phyloP scores from a whole-genome alignment of 2,113 vertebrate species.

The Tyrannus savana region DNA sequence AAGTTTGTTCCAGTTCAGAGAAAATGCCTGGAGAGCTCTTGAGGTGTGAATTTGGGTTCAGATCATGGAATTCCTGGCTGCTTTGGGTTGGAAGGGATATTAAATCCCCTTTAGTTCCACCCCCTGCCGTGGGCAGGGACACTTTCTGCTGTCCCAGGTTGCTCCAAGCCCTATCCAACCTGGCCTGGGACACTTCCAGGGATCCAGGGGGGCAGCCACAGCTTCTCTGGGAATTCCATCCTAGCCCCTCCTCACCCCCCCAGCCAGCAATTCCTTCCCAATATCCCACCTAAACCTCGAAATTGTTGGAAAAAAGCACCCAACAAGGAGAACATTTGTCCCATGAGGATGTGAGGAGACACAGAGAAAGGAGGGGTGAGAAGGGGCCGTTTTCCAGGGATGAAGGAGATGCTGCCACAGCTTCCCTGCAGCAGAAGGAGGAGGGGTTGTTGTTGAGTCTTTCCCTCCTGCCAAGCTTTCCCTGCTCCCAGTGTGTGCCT shows the following conservation, averaged over 20 bases:
- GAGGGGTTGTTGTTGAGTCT: fast-evolving
- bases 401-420: not conserved
- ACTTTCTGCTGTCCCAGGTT: not conserved
- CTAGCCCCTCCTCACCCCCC: not conserved
- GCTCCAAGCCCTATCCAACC: not conserved
- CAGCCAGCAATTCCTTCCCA: not conserved
- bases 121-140: not conserved
- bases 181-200: not conserved
- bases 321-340: no score
- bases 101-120: not conserved
- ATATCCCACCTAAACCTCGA: no score
- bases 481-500: fast-evolving
- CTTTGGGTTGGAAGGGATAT: not conserved
- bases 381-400: not conserved
- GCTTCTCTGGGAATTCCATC: not conserved
- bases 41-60: not conserved
- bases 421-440: not conserved
- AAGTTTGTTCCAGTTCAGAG: not conserved
- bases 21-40: not conserved
- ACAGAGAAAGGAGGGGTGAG: not conserved
- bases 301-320: no score
- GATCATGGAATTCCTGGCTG: not conserved
- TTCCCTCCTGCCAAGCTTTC: not conserved
- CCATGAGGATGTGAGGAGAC: not conserved
- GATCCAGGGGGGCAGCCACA: not conserved